A percentile compares a stretch with the other conserved stretches of the same genome.
These are phyloP conservation scores for Lutjanus argentimaculatus DNA, from an alignment of 2,797 vertebrate species.

Conservation along the genomic window DNA sequence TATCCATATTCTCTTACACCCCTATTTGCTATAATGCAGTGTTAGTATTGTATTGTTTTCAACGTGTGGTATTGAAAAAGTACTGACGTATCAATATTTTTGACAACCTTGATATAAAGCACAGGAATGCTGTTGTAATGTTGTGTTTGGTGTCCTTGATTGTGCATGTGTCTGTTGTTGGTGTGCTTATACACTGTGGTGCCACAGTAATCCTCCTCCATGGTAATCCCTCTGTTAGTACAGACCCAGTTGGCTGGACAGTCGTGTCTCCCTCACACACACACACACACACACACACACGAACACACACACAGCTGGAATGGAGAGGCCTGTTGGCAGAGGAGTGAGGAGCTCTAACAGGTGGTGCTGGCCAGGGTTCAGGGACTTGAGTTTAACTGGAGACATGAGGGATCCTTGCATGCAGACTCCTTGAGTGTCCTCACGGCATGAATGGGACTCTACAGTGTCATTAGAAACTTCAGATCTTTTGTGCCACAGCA, in stretches of 20 bases:
- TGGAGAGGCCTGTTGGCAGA: conserved; percentile 68
- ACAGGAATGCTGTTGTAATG: conserved; percentile 1
- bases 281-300: conserved; percentile 63
- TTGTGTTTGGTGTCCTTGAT: conserved; percentile 14
- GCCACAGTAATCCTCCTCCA: conserved; percentile 76
- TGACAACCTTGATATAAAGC: background rate
- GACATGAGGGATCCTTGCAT: conserved; percentile 48
- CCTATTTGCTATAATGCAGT: too few relatives aligned
- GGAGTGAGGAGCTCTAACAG: conserved; percentile 76
- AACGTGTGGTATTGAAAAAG: too few relatives aligned
- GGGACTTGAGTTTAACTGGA: conserved; percentile 58
- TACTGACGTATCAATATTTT: too few relatives aligned
- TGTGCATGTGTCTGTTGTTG: conserved; percentile 41
- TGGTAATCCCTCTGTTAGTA: conserved; percentile 78
- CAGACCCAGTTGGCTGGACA: conserved; percentile 69
- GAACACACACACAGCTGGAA: conserved; percentile 73
- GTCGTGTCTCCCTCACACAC: conserved; percentile 46
- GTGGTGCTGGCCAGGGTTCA: conserved; percentile 72
- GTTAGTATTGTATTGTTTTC: too few relatives aligned
- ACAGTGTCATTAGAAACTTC: conserved; percentile 31
- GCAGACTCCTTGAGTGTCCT: conserved; percentile 48
- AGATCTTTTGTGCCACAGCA: background rate
- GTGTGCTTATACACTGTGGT: conserved; percentile 60
- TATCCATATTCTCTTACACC: too few relatives aligned
- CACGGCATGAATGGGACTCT: conserved; percentile 13